phyloP scores from a whole-genome alignment of 2,888 invertebrate genomes.

The Entomobrya proxima region DNA sequence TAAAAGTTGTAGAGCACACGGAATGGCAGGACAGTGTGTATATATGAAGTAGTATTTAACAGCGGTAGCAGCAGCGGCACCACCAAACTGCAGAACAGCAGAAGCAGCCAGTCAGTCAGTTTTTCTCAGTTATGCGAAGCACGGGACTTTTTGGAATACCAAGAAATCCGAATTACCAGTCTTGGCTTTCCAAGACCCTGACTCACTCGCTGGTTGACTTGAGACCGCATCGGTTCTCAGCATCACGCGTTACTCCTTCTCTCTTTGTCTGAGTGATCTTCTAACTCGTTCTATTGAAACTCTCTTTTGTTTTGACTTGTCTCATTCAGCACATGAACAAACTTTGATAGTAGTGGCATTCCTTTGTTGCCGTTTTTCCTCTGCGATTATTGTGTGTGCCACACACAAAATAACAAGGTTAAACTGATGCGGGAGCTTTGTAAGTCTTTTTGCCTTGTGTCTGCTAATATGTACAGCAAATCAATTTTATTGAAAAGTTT shows the following conservation, averaged over 20 bases:
- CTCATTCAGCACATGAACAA: no score
- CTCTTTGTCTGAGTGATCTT: no score
- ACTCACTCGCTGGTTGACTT: conserved; percentile 54
- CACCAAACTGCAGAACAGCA: not conserved
- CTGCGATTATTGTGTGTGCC: not conserved
- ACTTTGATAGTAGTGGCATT: no score
- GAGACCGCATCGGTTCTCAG: conserved; percentile 63
- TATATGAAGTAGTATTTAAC: not conserved
- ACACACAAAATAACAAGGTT: not conserved
- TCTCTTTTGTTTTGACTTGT: no score
- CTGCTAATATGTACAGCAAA: no score
- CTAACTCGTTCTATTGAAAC: no score
- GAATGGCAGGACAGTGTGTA: no score
- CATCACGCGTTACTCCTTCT: conserved; percentile 46
- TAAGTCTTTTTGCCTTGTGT: not conserved
- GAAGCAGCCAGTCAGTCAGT: not conserved
- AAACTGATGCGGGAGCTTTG: not conserved
- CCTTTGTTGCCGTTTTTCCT: not conserved
- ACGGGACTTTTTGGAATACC: conserved; percentile 63
- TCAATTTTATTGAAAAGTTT: no score
- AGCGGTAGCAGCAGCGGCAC: not conserved
- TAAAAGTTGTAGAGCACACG: not conserved
- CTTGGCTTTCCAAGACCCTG: conserved; percentile 54
- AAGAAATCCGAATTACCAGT: conserved; percentile 61
- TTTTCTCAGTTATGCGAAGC: not conserved